Evolutionary conservation across 64 coral and sea anemone genomes (phyloP).

Genomic region (Stylophora pistillata): DNA sequence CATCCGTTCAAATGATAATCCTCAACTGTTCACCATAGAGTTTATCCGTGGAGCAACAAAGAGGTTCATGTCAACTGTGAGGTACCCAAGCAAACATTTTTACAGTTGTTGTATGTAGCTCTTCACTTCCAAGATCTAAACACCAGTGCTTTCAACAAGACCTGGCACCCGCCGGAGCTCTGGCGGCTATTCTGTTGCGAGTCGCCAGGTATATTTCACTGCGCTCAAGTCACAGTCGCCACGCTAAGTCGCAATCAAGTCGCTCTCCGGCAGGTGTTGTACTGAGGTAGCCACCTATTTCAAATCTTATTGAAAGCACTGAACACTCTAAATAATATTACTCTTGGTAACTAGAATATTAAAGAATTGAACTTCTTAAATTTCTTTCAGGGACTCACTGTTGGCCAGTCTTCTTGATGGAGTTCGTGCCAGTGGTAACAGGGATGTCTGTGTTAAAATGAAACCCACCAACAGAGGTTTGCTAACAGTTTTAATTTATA

Average conservation of each 20-base stretch:
- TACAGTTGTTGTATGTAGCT: background rate
- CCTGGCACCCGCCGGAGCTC: too few relatives aligned
- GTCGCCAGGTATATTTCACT: too few relatives aligned
- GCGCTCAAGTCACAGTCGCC: too few relatives aligned
- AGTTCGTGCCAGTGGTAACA: slow-evolving; percentile 94
- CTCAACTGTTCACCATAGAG: slow-evolving; percentile 88
- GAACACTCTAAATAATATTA: too few relatives aligned
- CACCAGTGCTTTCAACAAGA: too few relatives aligned
- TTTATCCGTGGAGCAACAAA: slow-evolving; percentile 70
- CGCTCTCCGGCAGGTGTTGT: too few relatives aligned
- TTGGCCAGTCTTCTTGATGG: slow-evolving; percentile 93
- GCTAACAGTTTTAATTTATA: background rate
- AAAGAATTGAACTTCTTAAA: background rate
- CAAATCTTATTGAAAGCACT: too few relatives aligned
- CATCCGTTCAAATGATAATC: slow-evolving; percentile 80
- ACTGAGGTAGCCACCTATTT: too few relatives aligned
- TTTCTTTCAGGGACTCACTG: slow-evolving; percentile 77
- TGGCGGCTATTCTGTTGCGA: too few relatives aligned
- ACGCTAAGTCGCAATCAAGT: too few relatives aligned
- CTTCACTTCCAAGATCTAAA: background rate
- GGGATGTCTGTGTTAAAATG: slow-evolving; percentile 98
- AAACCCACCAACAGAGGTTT: slow-evolving; percentile 90
- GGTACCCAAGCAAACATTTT: slow-evolving; percentile 29
- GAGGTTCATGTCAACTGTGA: slow-evolving; percentile 86
- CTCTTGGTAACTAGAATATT: background rate